phyloP scores from a whole-genome alignment of 1,140 invertebrate species.

The Patella vulgata region DNA sequence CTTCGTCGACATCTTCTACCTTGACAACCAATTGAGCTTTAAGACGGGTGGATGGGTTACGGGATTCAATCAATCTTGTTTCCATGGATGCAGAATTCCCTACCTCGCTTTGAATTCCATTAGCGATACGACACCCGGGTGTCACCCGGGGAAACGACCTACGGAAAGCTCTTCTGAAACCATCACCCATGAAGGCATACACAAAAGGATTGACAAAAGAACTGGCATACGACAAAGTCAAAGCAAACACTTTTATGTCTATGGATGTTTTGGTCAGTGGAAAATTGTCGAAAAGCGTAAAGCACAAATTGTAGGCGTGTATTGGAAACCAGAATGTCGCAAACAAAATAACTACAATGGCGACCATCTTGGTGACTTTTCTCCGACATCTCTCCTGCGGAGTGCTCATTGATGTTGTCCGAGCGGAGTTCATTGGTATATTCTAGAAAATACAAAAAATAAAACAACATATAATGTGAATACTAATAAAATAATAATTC shows the following conservation, averaged over 20 bases:
- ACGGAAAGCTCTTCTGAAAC: constrained; percentile 82
- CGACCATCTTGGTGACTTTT: constrained; percentile 91
- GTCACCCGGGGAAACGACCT: constrained; percentile 45
- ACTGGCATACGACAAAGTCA: constrained; percentile 92
- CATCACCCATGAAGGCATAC: constrained; percentile 90
- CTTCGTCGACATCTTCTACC: too few species aligned
- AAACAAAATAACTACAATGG: constrained; percentile 94
- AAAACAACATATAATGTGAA: too few species aligned
- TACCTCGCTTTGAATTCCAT: neutral
- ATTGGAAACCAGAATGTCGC: constrained; percentile 95
- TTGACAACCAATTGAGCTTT: too few species aligned
- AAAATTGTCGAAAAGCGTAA: constrained; percentile 32
- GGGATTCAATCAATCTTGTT: neutral
- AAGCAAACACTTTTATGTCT: constrained; percentile 84
- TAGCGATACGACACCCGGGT: constrained; percentile 15
- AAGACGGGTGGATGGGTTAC: too few species aligned
- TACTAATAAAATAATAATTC: too few species aligned
- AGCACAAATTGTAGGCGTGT: constrained; percentile 72
- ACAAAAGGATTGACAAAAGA: constrained; percentile 94
- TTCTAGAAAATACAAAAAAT: too few species aligned
- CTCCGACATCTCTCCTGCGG: constrained; percentile 69
- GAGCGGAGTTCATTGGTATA: too few species aligned
- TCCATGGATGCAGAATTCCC: neutral
- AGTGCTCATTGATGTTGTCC: constrained; percentile 7
- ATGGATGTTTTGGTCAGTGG: constrained; percentile 71